Base-by-base conservation (phyloP, 2,797 vertebrate species). In the Hipposideros larvatus region DNA sequence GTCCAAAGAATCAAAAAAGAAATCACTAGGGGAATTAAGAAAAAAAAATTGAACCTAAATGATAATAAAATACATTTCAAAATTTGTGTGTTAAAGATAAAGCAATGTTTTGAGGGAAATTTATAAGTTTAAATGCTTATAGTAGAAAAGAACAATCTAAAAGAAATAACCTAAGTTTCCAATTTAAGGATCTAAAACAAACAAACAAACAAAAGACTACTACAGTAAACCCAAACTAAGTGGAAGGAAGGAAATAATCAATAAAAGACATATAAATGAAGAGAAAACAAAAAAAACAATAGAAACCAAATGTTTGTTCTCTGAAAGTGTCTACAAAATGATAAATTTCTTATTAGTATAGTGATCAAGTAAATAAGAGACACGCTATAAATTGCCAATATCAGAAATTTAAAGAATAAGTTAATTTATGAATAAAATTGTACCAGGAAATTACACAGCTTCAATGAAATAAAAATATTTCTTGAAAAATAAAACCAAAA, bases 71-170 rank as follows among this genome's bases (percentile, higher is more conserved):
- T 22, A 87, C 22, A 88, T 75, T 92, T 90, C 28, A 84, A 94
- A 93, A 84, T 41, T 10, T 82, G 22, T 53, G 34, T 66, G 7
- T 37, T 71, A 1, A 5, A 61, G 8, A 16, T 59, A 92, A 28
- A 57, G 5, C 55, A 78, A 78, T 65, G 4, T 28, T 86, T 68
- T 57, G 21, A 80, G 37, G 18, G 16, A 80, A 71, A 80, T 70
- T 43, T 48, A 46, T 31, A 63, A 26, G 48, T 66, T 77, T 83
- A 77, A 90, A 77, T 90, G 15, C 24, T 92, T 78, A 73, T 4
- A 59, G 34, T 65, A 80, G 65, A 85, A 85, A 88, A 66, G 65
- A 92, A 53, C 51, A 37, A 83, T 34, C 16, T 88, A 65, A 93
- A 43, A 31, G 37, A 63, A 91, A 59, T 55, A 96, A 79, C 13